Base-by-base conservation (phyloP, 2,888 invertebrate genomes). In the Vandiemenella viatica region DNA sequence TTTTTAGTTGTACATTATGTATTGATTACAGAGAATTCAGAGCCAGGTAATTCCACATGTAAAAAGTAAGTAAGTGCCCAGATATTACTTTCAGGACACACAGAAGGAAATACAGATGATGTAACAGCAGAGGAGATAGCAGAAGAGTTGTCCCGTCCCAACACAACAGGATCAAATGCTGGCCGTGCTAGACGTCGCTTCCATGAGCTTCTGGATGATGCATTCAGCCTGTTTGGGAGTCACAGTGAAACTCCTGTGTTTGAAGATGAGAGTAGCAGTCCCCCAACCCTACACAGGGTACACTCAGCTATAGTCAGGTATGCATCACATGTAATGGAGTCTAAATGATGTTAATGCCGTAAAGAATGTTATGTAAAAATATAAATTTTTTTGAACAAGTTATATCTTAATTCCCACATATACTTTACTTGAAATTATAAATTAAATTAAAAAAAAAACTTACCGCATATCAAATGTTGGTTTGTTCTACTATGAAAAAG, bases 201-300 rank as follows among this genome's bases (percentile, higher is more conserved):
- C 63, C 81, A 83, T 63, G 83, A 83, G 59, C 71, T 85, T 7
- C 71, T 85, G 61, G 85, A 85, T 58, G 85, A 85, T 58, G 84
- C 85, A 1, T 83, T 83, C 67, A 83, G 80, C 53, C 67, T 84
- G 50, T 83, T 83, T 63, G 80, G 80, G 4, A 79, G 76, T 58
- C 73, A 76, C 22, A 74, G 73, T 46, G 71, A 43, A 8, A 52
- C 50, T 38, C 51, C 51, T 13, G 44, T 32, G 16, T 46, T 21
- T 10, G 49, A 48, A 37, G 53, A 51, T 17, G 47, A 45, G 13
- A 50, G 52, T 45, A 45, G 49, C 43, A 46, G 46, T n/a, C 51
- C 53, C 8, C 53, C 53, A 1, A 44, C 52, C 26, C 46, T 50
- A 18, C 52, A 55, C 48, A 48, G 54, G 44, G 55, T 55, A n/a